Base-by-base conservation (phyloP, 2,113 vertebrate genomes). In the Corvus moneduloides region DNA sequence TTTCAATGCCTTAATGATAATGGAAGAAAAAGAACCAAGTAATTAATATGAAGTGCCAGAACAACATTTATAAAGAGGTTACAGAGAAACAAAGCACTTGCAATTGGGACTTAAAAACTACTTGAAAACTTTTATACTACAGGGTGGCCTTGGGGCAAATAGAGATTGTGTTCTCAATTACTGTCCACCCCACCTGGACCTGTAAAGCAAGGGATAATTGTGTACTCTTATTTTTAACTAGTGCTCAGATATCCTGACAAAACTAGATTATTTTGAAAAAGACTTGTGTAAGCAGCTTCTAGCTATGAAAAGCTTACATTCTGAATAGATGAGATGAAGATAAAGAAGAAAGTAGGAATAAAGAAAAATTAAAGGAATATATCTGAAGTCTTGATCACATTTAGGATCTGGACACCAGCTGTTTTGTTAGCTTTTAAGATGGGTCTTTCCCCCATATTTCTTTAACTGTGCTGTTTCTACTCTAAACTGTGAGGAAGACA, bases 1-100 rank as follows among this genome's bases (percentile, higher is more conserved):
- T 96, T 99, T 99, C 76, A 99, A 94, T 62, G 99, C 99, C 99
- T 99, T 96, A 83, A 92, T 62, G 8, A 93, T 23, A 89, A 95
- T 7, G 2, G 4, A 69, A 77, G 48, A 41, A 75, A 93, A 77
- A 76, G 11, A 84, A 64, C 13, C 4, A 76, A 58, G 9, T 69
- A 64, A 43, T 66, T 41, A 89, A 28, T 46, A 58, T 6, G 18
- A 76, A 77, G 19, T n/a, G 13, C 54, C 27, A 84, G 32, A 84
- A 49, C 39, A 79, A 16, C 13, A 55, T 5, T 52, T 80, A 35
- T 19, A 46, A 83, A 62, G 28, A 41, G 4, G 18, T 32, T 56
- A 39, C 7, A 72, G 51, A n/a, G 33, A 91, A 78, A 77, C 35
- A 39, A 82, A 77, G 22, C 9, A 56, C 6, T 78, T 89, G 13